phyloP scores from a whole-genome alignment of 2,113 vertebrate species.

The Fulmarus glacialis region DNA sequence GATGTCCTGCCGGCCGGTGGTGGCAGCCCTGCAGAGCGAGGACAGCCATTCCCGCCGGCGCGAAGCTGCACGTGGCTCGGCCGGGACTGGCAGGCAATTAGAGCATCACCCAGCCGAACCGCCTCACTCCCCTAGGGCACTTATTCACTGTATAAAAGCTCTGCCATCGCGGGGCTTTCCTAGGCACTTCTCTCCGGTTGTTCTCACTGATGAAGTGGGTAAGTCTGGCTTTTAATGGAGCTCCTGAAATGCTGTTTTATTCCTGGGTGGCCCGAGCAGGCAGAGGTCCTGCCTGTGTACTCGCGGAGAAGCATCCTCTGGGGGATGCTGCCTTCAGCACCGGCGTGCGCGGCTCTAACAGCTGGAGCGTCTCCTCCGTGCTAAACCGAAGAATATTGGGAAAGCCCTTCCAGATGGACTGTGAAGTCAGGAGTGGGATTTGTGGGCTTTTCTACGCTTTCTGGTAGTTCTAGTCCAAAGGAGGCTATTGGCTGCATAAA shows the following conservation, averaged over 20 bases:
- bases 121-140: not conserved
- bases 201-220: conserved; percentile 39
- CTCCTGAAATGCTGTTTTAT: not conserved
- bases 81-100: conserved; percentile 35
- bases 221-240: conserved; percentile 21
- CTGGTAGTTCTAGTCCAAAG: not conserved
- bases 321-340: not conserved
- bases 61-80: not conserved
- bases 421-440: not conserved
- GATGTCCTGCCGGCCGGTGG: accelerated
- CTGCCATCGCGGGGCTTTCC: not conserved
- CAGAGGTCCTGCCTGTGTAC: not conserved
- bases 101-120: not conserved
- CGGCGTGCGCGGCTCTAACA: accelerated
- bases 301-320: not conserved
- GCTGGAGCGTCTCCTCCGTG: not conserved
- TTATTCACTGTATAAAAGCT: conserved; percentile 46
- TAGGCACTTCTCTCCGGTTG: conserved; percentile 3
- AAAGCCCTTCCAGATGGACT: not conserved
- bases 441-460: not conserved
- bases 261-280: not conserved
- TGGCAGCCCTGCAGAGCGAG: not conserved
- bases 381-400: not conserved
- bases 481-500: not conserved
- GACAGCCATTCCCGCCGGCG: not conserved